Evolutionary conservation across 2,113 vertebrate species (phyloP).

Genomic region (Mohoua ochrocephala): DNA sequence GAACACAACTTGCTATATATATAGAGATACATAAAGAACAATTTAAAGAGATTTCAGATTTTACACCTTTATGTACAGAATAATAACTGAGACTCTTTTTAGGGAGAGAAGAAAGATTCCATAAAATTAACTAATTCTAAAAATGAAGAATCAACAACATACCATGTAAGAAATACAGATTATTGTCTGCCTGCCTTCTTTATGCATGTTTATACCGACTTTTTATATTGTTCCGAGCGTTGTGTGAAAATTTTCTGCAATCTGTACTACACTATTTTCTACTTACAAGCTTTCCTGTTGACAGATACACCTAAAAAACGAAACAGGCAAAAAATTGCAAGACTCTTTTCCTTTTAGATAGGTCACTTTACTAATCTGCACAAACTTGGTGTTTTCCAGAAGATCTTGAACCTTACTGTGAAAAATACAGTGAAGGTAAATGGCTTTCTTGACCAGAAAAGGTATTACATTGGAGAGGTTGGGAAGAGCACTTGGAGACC

Average conservation of each 20-base stretch:
- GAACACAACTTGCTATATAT: neutral
- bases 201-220: neutral
- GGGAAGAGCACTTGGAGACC: neutral
- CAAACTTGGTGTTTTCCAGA: neutral
- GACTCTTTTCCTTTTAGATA: neutral
- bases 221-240: neutral
- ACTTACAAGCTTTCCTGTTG: neutral
- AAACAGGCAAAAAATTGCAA: neutral
- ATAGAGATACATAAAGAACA: neutral
- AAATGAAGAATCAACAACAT: neutral
- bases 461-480: neutral
- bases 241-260: neutral
- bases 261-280: neutral
- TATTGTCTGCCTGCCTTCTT: neutral
- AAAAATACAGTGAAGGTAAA: slow-evolving; percentile 9
- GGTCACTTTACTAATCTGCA: neutral
- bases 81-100: neutral
- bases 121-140: neutral
- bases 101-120: neutral
- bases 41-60: neutral
- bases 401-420: neutral
- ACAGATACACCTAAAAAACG: neutral
- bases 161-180: neutral
- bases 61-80: neutral
- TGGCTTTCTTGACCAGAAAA: neutral